phyloP scores from a whole-genome alignment of 2,888 invertebrate genomes.

The Scaeva pyrastri region DNA sequence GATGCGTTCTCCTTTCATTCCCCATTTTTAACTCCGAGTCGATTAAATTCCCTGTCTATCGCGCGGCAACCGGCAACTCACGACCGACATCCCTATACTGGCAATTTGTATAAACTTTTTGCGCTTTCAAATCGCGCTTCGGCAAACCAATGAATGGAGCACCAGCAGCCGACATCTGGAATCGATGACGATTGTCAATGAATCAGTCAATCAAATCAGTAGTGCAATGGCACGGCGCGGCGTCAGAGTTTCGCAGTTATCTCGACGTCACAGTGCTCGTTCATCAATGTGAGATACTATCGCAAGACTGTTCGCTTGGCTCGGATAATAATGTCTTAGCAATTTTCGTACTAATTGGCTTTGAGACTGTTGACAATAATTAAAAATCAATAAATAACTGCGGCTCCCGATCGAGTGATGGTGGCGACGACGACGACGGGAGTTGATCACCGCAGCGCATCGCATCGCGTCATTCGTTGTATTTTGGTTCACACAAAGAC shows the following conservation, averaged over 20 bases:
- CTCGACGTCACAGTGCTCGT: slow-evolving; percentile 30
- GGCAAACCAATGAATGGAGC: background rate
- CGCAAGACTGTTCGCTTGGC: slow-evolving; percentile 19
- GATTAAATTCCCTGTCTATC: background rate
- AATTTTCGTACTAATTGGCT: slow-evolving; percentile 62
- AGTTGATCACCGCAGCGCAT: background rate
- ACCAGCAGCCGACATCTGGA: slow-evolving; percentile 8
- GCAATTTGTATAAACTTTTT: slow-evolving; percentile 48
- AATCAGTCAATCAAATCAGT: slow-evolving; percentile 68
- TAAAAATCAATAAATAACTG: slow-evolving; percentile 68
- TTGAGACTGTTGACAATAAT: slow-evolving; percentile 57
- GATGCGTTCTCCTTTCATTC: slow-evolving; percentile 33
- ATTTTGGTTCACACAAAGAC: background rate
- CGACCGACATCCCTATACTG: background rate
- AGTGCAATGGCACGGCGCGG: background rate
- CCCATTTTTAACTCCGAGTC: background rate
- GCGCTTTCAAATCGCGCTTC: slow-evolving; percentile 19
- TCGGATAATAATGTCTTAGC: slow-evolving; percentile 33
- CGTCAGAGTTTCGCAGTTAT: slow-evolving; percentile 23
- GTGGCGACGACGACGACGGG: slow-evolving; percentile 18
- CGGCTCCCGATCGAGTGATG: slow-evolving; percentile 43
- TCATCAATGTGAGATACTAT: slow-evolving; percentile 16
- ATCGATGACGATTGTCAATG: slow-evolving; percentile 51
- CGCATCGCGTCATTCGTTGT: background rate
- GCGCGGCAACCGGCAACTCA: background rate